Evolutionary conservation across 2,113 vertebrate genomes (phyloP), one percentile per base, ranked within the genome.

Genomic region (Pogona vitticeps): DNA sequence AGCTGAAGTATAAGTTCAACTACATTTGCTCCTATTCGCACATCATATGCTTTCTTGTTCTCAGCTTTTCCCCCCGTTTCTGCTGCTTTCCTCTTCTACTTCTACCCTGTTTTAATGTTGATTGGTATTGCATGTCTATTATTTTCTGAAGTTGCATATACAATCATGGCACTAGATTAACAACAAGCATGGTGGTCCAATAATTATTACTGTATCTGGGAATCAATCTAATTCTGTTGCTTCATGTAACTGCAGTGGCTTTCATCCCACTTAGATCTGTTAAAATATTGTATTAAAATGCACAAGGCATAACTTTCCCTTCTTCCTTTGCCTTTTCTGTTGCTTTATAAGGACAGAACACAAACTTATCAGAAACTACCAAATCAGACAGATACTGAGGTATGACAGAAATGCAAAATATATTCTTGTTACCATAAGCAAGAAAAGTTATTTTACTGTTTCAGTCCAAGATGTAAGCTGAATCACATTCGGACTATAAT

Each of bases 251-350:
- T 90, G 86, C 31, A 77, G 2, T 1, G 1, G 73, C 17, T 65
- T 2, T 73, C 17, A 88, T 83, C 81, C 61, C 38, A 17, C 18
- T 82, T 82, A 63, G 20, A 36, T 21, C 12, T 28, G 0, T 90
- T 93, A 59, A 71, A 79, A 8, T 36, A 84, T 21, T 46, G 81
- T 78, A 0, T 68, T 56, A 79, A 26, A 92, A 75, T 77, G 17
- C n/a, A 15, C 86, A 82, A 26, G 14, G 38, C 42, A 9, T 23
- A 31, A 88, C 80, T 91, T 83, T 80, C 38, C 58, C 28, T 61
- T 72, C 20, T 71, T 38, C 59, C 33, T 79, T 76, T 17, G 7
- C 12, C 72, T 46, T 79, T 77, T 72, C 12, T 18, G 83, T 72
- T 83, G 15, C 72, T 38, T 46, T 70, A 77, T 13, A 86, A 71